These are phyloP conservation scores for Pemphredon lugubris DNA, from an alignment of 2,888 invertebrate genomes.

Conservation along the genomic window DNA sequence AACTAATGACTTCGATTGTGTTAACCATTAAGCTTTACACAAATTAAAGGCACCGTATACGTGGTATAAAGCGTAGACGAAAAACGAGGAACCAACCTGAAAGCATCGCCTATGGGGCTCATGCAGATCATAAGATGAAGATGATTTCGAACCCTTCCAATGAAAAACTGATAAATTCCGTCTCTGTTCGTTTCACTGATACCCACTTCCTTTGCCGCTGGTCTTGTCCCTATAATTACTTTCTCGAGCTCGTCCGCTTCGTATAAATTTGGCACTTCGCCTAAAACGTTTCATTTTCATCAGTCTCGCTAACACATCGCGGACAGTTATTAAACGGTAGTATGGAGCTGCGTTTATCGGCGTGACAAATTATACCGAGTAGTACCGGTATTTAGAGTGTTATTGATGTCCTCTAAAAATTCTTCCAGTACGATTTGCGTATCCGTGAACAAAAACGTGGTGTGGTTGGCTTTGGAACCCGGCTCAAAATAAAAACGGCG, in stretches of 20 bases:
- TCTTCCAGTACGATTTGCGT: conserved; percentile 95
- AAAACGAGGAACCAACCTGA: conserved; percentile 87
- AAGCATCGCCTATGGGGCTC: conserved; percentile 95
- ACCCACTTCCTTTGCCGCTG: conserved; percentile 87
- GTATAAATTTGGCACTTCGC: conserved; percentile 95
- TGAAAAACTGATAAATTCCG: conserved; percentile 92
- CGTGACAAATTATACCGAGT: background rate
- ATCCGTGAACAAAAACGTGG: conserved; percentile 94
- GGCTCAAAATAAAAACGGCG: conserved; percentile 90
- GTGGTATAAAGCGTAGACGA: too few relatives aligned
- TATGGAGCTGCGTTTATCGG: background rate
- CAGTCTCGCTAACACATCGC: too few relatives aligned
- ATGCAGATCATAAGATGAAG: conserved; percentile 94
- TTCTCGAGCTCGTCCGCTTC: conserved; percentile 93
- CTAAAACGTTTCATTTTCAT: conserved; percentile 76
- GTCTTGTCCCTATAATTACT: conserved; percentile 88
- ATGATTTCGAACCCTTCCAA: conserved; percentile 90
- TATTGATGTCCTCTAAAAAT: conserved; percentile 95
- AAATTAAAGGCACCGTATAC: too few relatives aligned
- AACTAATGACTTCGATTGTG: too few relatives aligned
- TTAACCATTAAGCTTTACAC: too few relatives aligned
- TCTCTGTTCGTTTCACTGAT: conserved; percentile 87
- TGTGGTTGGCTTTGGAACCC: conserved; percentile 88
- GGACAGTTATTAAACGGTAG: too few relatives aligned
- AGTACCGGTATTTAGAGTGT: conserved; percentile 92